Percentiles rank a stretch among this genome's conserved stretches.
These are phyloP conservation scores for Alentia gelatinosa DNA, from an alignment of 2,888 invertebrate genomes.

Conservation along the genomic window DNA sequence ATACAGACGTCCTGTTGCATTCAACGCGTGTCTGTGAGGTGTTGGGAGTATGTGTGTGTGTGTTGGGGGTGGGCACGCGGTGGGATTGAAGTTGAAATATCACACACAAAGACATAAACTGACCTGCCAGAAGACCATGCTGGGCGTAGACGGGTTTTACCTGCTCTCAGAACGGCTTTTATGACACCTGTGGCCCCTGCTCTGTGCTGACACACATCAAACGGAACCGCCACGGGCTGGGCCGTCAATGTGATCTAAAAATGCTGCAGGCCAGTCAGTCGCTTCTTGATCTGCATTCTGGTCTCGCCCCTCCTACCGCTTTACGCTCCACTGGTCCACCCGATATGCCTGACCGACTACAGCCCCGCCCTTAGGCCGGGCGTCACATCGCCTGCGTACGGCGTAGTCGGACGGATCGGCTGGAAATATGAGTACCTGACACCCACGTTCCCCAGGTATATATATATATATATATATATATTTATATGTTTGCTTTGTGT, in stretches of 20 bases:
- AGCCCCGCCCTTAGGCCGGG: not conserved
- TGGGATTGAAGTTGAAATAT: too few species aligned
- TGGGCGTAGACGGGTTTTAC: not conserved
- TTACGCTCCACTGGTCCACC: not conserved
- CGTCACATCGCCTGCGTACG: not conserved
- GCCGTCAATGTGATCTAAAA: not conserved
- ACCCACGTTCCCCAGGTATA: too few species aligned
- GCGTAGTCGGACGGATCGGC: too few species aligned
- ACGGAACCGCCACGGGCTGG: not conserved
- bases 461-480: too few species aligned
- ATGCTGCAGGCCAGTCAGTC: too few species aligned
- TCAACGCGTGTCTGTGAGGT: too few species aligned
- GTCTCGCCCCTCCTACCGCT: not conserved
- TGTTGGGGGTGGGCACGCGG: too few species aligned
- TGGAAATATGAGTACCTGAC: not conserved
- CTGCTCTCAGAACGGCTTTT: not conserved
- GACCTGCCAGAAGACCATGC: not conserved
- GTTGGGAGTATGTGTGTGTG: too few species aligned
- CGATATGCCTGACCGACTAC: not conserved
- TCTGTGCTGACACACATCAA: not conserved
- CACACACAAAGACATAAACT: too few species aligned
- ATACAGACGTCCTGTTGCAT: too few species aligned
- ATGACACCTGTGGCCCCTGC: not conserved
- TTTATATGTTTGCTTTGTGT: too few species aligned
- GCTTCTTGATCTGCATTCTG: not conserved